Conservation (phyloP, 2,113 vertebrate species). For the Pyxicephalus adspersus region DNA sequence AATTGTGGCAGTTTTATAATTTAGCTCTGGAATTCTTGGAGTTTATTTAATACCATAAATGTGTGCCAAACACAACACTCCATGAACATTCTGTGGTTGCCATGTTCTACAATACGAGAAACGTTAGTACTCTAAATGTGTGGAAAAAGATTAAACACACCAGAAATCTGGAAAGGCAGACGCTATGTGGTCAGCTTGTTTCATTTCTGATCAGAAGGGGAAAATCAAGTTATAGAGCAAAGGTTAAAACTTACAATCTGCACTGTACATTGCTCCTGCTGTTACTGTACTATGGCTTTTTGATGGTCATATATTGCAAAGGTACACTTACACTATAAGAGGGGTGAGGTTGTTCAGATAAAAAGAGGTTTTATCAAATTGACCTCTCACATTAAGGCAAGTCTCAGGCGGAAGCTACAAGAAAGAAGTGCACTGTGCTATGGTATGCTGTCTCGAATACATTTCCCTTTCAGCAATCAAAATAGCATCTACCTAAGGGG, state of each 20-base stretch:
- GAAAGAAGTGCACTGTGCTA: too few relatives aligned
- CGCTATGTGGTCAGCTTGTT: conserved; percentile 24
- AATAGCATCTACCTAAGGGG: too few relatives aligned
- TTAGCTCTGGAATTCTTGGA: conserved; percentile 35
- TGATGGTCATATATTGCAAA: not conserved
- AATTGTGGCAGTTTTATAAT: conserved; percentile 34
- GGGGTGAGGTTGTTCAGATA: too few relatives aligned
- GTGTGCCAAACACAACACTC: conserved; percentile 51
- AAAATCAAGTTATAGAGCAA: not conserved
- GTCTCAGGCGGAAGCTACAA: too few relatives aligned
- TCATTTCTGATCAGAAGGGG: not conserved
- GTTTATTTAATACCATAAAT: conserved; percentile 15
- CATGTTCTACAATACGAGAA: conserved; percentile 23
- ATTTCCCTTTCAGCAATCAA: too few relatives aligned
- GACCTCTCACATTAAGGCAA: too few relatives aligned
- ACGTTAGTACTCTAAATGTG: conserved; percentile 18
- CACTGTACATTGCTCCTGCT: not conserved
- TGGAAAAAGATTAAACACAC: conserved; percentile 26
- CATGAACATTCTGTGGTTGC: conserved; percentile 34
- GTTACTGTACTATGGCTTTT: not conserved
- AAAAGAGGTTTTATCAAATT: too few relatives aligned
- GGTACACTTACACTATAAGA: not conserved
- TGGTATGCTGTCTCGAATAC: too few relatives aligned
- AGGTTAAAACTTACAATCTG: not conserved
- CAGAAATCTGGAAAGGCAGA: conserved; percentile 4